A percentile compares a stretch with the other conserved stretches of the same genome.
These are phyloP conservation scores for Astreopora myriophthalma DNA, from an alignment of 64 coral and sea anemone species.

Conservation along the genomic window DNA sequence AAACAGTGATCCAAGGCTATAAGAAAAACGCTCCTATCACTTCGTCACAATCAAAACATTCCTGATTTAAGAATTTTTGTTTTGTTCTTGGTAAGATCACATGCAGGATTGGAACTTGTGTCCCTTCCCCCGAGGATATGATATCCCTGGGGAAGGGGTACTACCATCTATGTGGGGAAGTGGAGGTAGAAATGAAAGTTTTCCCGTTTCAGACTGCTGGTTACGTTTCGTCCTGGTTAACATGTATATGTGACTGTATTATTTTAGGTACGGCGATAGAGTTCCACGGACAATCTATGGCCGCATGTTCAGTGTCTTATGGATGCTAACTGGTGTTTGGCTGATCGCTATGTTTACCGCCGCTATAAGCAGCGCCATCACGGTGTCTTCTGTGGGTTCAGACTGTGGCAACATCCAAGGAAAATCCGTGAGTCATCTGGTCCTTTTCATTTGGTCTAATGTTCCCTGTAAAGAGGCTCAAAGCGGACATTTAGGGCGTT, in stretches of 20 bases:
- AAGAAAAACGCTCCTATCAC: no score
- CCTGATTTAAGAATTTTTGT: no score
- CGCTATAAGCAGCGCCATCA: constrained; percentile 47
- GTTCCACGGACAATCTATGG: constrained; percentile 40
- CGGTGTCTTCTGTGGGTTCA: constrained; percentile 43
- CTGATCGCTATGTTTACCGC: constrained; percentile 57
- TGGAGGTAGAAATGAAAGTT: background rate
- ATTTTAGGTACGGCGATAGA: constrained; percentile 57
- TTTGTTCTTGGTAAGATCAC: no score
- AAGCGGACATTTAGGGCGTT: no score
- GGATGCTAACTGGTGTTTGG: constrained; percentile 47
- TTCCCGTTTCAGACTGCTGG: background rate
- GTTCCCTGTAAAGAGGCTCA: background rate
- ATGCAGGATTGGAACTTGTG: no score
- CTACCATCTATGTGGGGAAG: no score
- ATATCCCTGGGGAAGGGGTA: background rate
- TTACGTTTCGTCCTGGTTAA: background rate
- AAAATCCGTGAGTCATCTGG: background rate
- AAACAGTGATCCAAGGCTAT: no score
- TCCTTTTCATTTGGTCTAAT: no score
- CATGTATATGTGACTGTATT: background rate
- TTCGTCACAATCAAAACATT: background rate
- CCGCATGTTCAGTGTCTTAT: constrained; percentile 43
- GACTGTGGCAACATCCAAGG: constrained; percentile 1
- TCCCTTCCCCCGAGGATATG: background rate